Evolutionary conservation across 1,140 invertebrate genomes (phyloP).

Genomic region (Camponotus floridanus): DNA sequence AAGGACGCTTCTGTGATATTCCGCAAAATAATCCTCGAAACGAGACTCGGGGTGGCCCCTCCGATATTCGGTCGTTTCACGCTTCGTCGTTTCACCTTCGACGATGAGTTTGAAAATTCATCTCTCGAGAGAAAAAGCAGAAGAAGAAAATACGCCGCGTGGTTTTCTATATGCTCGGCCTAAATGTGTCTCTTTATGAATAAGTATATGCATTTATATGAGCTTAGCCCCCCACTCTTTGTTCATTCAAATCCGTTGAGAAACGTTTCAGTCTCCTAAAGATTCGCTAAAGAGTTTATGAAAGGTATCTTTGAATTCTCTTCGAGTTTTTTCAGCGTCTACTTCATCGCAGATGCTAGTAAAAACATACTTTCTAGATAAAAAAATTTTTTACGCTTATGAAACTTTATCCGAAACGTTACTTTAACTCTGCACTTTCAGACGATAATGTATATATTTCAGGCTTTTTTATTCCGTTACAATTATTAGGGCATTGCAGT

Average conservation of each 20-base stretch:
- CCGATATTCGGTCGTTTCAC: conserved; percentile 36
- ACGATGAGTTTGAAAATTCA: conserved; percentile 7
- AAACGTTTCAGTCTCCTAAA: background rate
- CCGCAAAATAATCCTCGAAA: conserved; percentile 64
- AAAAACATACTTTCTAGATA: background rate
- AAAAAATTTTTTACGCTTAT: conserved; percentile 3
- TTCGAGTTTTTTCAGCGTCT: background rate
- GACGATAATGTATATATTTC: background rate
- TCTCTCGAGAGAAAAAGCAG: background rate
- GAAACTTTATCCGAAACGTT: background rate
- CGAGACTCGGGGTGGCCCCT: conserved; percentile 56
- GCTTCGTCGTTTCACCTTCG: conserved; percentile 35
- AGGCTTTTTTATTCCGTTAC: conserved; percentile 36
- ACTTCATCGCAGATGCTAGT: conserved; percentile 1
- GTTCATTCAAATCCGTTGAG: background rate
- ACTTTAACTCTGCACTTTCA: background rate
- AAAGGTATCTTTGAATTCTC: conserved; percentile 12
- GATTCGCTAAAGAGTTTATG: background rate
- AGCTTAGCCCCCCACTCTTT: background rate
- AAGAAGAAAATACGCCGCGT: background rate
- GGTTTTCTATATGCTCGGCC: background rate
- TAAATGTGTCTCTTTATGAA: conserved; percentile 33
- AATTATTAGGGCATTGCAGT: conserved; percentile 37
- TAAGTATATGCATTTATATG: background rate
- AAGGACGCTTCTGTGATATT: conserved; percentile 40